Percentiles rank a stretch among this genome's conserved stretches.
Conservation (phyloP, 2,888 invertebrate genomes). For the Marasmarcha lunaedactyla region DNA sequence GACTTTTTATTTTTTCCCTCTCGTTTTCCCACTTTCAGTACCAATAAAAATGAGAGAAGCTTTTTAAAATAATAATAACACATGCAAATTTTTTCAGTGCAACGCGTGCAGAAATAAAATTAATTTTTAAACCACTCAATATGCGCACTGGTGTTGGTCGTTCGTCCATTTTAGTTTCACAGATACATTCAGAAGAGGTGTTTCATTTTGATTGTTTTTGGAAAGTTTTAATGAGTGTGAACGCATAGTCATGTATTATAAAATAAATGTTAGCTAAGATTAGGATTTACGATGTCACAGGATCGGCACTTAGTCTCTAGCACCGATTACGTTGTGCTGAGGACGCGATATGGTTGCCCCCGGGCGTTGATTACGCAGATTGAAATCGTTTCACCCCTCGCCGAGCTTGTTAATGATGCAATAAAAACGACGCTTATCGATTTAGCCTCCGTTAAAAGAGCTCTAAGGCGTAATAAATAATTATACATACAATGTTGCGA, state of each 20-base stretch:
- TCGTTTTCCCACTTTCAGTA: slow-evolving; percentile 35
- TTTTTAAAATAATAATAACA: slow-evolving; percentile 22
- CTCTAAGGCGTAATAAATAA: slow-evolving; percentile 57
- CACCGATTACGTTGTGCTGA: slow-evolving; percentile 34
- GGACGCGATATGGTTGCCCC: slow-evolving; percentile 26
- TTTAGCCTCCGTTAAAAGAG: slow-evolving; percentile 55
- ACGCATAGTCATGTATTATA: too few relatives aligned
- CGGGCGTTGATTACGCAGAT: slow-evolving; percentile 59
- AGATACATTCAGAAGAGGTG: background rate
- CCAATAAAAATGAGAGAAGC: slow-evolving; percentile 33
- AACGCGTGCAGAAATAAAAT: slow-evolving; percentile 1
- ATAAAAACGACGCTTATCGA: slow-evolving; percentile 66
- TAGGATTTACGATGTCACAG: too few relatives aligned
- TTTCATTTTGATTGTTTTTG: background rate
- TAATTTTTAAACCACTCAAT: slow-evolving; percentile 1
- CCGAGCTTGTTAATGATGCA: slow-evolving; percentile 59
- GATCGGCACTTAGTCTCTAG: slow-evolving; percentile 19
- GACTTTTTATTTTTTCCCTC: slow-evolving; percentile 34
- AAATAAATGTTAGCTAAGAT: too few relatives aligned
- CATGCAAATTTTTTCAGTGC: slow-evolving; percentile 17
- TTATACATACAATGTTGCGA: slow-evolving; percentile 58
- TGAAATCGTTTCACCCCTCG: slow-evolving; percentile 56
- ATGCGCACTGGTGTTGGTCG: background rate
- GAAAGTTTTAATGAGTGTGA: background rate
- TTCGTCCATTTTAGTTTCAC: background rate